Evolutionary conservation across 2,888 invertebrate genomes (phyloP).

Genomic region (Anaspis maculata): DNA sequence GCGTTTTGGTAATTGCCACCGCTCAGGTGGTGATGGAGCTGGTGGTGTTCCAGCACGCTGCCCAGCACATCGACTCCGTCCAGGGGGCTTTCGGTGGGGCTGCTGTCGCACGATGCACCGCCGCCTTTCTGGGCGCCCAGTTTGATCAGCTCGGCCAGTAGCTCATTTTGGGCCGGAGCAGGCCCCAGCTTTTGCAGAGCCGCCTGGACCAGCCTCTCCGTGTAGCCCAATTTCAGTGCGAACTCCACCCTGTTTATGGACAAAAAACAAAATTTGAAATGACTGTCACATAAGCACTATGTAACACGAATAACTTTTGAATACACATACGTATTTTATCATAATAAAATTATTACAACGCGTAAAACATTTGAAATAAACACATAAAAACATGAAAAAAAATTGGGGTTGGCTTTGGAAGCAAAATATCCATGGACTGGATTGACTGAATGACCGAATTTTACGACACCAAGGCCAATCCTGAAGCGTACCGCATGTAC

Average conservation of each 20-base stretch:
- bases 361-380: too few relatives aligned
- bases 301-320: too few relatives aligned
- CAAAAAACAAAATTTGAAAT: too few relatives aligned
- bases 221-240: constrained; percentile 86
- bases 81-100: constrained; percentile 32
- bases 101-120: constrained; percentile 36
- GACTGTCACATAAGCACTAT: too few relatives aligned
- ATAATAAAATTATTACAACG: too few relatives aligned
- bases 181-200: constrained; percentile 80
- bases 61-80: constrained; percentile 28
- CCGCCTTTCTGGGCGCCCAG: constrained; percentile 50
- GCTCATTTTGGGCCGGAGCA: constrained; percentile 77
- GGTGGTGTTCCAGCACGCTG: constrained; percentile 25
- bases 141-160: constrained; percentile 81
- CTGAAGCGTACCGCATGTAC: too few relatives aligned
- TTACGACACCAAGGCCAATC: too few relatives aligned
- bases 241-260: constrained; percentile 86
- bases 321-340: too few relatives aligned
- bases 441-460: too few relatives aligned
- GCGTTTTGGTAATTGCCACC: constrained; percentile 9
- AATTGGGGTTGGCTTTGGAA: too few relatives aligned
- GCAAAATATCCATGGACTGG: too few relatives aligned
- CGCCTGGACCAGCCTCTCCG: constrained; percentile 73
- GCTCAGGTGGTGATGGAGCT: not conserved
- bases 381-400: too few relatives aligned